These are phyloP conservation scores for Bufo bufo DNA, from an alignment of 2,113 vertebrate species.

Conservation along the genomic window DNA sequence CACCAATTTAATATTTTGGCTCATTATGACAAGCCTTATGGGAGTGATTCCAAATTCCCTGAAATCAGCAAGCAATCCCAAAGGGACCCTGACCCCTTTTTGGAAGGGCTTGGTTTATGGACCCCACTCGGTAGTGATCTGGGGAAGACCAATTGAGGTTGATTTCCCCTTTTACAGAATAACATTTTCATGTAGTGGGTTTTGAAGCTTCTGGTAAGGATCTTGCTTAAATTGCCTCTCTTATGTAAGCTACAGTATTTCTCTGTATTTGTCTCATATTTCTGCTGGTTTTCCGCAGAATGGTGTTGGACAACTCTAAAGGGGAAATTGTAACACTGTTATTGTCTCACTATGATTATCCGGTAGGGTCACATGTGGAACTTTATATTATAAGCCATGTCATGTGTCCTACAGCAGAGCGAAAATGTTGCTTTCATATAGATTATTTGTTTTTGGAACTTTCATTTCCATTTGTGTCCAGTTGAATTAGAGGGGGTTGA, in stretches of 20 bases:
- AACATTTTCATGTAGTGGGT: not conserved
- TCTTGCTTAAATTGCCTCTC: slow-evolving; percentile 12
- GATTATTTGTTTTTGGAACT: not conserved
- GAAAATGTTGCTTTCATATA: not conserved
- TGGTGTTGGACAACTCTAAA: not conserved
- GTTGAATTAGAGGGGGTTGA: not conserved
- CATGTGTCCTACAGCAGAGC: not conserved
- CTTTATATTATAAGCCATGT: not conserved
- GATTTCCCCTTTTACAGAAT: not conserved
- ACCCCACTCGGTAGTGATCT: not conserved
- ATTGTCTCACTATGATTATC: not conserved
- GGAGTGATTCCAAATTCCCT: too few species aligned
- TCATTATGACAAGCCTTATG: too few species aligned
- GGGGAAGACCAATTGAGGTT: not conserved
- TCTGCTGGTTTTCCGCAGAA: slow-evolving; percentile 16
- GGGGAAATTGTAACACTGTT: slow-evolving; percentile 10
- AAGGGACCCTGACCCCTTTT: too few species aligned
- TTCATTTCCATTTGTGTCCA: not conserved
- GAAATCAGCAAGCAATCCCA: too few species aligned
- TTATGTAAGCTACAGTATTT: not conserved
- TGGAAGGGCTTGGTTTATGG: not conserved
- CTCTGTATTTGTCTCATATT: not conserved
- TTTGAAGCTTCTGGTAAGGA: slow-evolving; percentile 5
- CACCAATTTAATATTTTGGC: too few species aligned
- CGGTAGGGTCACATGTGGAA: not conserved